Conservation (phyloP, 2,797 vertebrate species). For the Phalanger gymnotis region DNA sequence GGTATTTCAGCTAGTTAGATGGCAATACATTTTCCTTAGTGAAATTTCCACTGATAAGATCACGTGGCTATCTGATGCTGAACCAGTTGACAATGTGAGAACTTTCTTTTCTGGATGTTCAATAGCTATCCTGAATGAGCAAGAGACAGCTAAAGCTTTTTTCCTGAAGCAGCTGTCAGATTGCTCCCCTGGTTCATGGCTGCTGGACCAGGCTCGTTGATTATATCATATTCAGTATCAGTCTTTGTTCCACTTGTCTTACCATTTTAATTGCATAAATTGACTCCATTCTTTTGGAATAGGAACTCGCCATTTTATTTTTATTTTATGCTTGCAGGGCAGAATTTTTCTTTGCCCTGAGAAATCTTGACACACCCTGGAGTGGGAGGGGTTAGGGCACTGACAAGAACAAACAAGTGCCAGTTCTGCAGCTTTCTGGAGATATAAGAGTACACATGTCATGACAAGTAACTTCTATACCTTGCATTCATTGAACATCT, state of each 20-base stretch:
- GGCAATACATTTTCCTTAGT: not conserved
- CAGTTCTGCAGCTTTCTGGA: not conserved
- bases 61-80: not conserved
- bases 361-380: not conserved
- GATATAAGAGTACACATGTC: not conserved
- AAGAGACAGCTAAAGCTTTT: not conserved
- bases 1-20: not conserved
- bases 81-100: not conserved
- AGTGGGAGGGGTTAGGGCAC: not conserved
- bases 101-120: not conserved
- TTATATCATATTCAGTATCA: not conserved
- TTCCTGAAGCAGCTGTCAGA: not conserved
- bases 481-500: not conserved
- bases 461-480: not conserved
- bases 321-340: not conserved
- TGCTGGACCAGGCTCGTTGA: not conserved
- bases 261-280: not conserved
- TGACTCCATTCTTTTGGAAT: not conserved
- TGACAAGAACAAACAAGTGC: not conserved
- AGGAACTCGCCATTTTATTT: not conserved
- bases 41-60: not conserved
- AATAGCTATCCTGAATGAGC: not conserved
- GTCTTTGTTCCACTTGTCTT: not conserved
- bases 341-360: not conserved
- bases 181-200: not conserved